Conservation (phyloP, 2,113 vertebrate species). For the Gavia stellata region DNA sequence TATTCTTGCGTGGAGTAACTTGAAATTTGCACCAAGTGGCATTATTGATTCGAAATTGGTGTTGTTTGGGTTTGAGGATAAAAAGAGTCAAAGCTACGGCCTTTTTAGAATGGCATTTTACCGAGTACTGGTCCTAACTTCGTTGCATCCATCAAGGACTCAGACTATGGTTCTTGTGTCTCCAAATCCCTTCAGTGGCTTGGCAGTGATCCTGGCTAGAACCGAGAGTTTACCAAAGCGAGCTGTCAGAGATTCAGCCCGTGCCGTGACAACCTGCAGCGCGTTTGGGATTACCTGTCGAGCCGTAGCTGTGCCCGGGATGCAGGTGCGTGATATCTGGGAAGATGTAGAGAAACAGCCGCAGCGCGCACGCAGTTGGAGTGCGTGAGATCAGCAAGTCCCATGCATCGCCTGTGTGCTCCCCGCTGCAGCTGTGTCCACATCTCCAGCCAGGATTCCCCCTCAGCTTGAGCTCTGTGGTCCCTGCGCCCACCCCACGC, state of each 20-base stretch:
- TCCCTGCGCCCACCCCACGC: not conserved
- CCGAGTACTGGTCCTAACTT: not conserved
- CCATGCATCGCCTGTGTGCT: accelerated
- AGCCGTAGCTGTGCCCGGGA: accelerated
- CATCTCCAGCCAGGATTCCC: not conserved
- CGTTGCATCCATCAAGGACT: not conserved
- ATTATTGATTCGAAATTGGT: not conserved
- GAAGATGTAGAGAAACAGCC: accelerated
- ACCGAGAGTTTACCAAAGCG: accelerated
- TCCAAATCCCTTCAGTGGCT: not conserved
- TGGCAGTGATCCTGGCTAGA: not conserved
- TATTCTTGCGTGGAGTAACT: not conserved
- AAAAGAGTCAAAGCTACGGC: accelerated
- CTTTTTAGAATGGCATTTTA: not conserved
- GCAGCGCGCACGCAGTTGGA: not conserved
- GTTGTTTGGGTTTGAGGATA: not conserved
- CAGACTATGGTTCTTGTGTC: accelerated
- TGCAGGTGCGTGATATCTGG: not conserved
- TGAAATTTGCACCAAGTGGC: not conserved
- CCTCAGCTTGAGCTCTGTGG: not conserved
- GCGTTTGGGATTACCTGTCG: accelerated
- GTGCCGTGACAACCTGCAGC: accelerated
- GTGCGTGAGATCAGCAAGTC: not conserved
- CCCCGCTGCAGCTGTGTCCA: accelerated
- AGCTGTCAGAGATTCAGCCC: not conserved